Evolutionary conservation across 2,888 invertebrate species (phyloP), one percentile per base, ranked within the genome.

Genomic region (Apamea anceps): DNA sequence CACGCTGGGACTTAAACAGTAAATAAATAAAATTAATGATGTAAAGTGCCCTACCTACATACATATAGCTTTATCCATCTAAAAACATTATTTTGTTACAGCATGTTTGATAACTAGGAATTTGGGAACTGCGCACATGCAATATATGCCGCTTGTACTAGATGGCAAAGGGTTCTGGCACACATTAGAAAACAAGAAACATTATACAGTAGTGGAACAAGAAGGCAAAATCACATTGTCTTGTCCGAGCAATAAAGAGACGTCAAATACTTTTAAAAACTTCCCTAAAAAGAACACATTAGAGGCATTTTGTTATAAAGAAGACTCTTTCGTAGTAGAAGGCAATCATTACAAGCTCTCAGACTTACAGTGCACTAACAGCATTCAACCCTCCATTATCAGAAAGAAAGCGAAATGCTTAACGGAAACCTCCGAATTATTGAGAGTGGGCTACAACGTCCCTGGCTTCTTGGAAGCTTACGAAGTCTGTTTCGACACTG

Each of bases 401-500:
- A 80, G 70, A n/a, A 87, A 73, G n/a, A 73, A 82, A 51, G n/a
- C 15, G 1, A 78, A 77, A 75, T 91, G 91, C 60, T 75, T 63
- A 25, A 71, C 84, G 3, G 84, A 82, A 25, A 82, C 75, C 3
- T 86, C 89, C 7, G 87, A 91, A 80, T 65, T 88, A 37, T 77
- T 91, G 32, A 72, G 82, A 21, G 89, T 91, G 0, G 91, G 91
- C 12, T 91, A 84, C 28, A 77, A 90, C 4, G 72, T 84, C 0
- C 45, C 78, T 3, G 57, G 45, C 12, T 87, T 90, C 54, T 79
- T 91, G 51, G 84, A 87, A 63, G 70, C 86, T 21, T 89, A 92
- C 57, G 80, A 84, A 77, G 84, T 87, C 10, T 92, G 91, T 82
- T 85, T 79, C 8, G 90, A 88, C 37, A 77, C 71, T 25, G 67